Base-by-base conservation (phyloP, 2,113 vertebrate species). In the Nycticorax nycticorax region DNA sequence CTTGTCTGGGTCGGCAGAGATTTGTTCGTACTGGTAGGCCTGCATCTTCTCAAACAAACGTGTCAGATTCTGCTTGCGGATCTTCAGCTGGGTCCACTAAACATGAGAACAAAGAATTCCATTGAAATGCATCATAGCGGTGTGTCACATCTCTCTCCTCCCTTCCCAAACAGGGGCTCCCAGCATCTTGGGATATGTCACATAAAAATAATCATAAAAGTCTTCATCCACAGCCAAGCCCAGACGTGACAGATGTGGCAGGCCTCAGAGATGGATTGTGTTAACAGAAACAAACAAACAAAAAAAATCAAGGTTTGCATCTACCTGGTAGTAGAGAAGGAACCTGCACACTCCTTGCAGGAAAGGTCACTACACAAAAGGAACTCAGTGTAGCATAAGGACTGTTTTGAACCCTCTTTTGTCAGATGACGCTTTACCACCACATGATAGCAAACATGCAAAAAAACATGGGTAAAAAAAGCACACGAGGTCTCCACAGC, bases 11-110 rank as follows among this genome's bases (percentile, higher is more conserved):
- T 99, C 99, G 67, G 99, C 99, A 47, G 99, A 99, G 88, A 99
- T 99, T 94, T 99, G 99, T 79, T 99, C 99, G 20, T 99, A 99
- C 94, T 99, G 99, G 95, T 98, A 99, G 50, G 99, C 98, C 95
- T 99, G 99, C 99, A 99, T 99, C 97, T 99, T 99, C 97, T 99
- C 99, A 97, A 99, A 99, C 22, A 99, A 98, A 14, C 99, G 98
- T 1, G 99, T 99, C 95, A 99, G 97, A 97, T 99, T 99, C 98
- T 99, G 99, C 97, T 99, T 99, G 30, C 99, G 98, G 82, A 99
- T 99, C 97, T 98, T 99, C 96, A 99, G 98, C 81, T 99, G 99
- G 47, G 99, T 99, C 99, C 99, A 99, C 99, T 99, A 95, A 95
- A 23, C 3, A 89, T 0, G 10, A 66, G 5, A 95, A 55, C 5